Evolutionary conservation across 2,113 vertebrate species (phyloP), one percentile per base, ranked within the genome.

Genomic region (Orycteropus afer): DNA sequence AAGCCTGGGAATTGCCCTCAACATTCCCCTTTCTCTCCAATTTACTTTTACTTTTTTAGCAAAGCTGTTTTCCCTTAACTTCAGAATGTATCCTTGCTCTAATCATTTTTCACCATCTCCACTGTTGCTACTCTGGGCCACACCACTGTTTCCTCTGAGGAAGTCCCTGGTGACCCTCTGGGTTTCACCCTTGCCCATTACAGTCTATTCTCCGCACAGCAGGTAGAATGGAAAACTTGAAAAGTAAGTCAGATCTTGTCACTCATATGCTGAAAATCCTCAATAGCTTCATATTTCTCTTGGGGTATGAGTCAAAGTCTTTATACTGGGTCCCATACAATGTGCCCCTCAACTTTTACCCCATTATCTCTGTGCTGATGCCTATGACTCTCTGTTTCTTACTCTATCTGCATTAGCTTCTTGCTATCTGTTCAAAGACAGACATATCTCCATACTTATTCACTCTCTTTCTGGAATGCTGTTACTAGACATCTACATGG

Each of bases 311-410:
- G 20, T 76, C 4, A 23, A 32, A 51, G 51, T 71, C 25, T 27
- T 87, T 63, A 23, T 14, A 65, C 17, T 61, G 47, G 23, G 14
- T 25, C 47, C 51, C 40, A 6, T 0, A 10, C 42, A 47, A 3
- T 83, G 18, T 32, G 17, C 0, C 5, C 20, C 25, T 57, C 1
- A 4, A 17, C 8, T 0, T 5, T 61, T 14, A 8, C 3, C 22
- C 7, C 37, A 7, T 69, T 45, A 47, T 34, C 47, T 90, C 63
- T 79, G 32, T n/a, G n/a, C 37, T 23, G n/a, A 29, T 37, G 32
- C 3, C 5, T 37, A 0, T 10, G 25, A 25, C 1, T 8, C 3
- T 55, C 20, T 80, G 73, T 10, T 55, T 78, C 14, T 86, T n/a
- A 61, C 10, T 10, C 15, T n/a, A 29, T n/a, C 20, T 7, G 34